Percentiles rank a stretch among this genome's conserved stretches.
Evolutionary conservation across 2,888 invertebrate genomes (phyloP).

Genomic region (Pollenia griseotomentosa): DNA sequence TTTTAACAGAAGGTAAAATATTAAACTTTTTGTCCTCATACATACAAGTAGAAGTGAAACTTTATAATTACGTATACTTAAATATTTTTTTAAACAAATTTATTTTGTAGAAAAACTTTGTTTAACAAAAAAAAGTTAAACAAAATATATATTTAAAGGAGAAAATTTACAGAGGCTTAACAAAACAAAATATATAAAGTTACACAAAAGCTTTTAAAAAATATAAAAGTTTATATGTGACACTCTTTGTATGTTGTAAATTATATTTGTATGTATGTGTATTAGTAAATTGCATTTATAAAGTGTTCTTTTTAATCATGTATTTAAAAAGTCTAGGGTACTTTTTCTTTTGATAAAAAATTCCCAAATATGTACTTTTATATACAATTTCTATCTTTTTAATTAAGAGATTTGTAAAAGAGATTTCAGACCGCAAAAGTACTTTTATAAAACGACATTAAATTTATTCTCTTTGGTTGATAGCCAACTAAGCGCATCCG

Average conservation of each 20-base stretch:
- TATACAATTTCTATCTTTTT: no score
- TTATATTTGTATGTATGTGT: neutral
- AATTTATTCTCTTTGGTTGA: no score
- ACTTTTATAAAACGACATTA: no score
- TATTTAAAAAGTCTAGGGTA: no score
- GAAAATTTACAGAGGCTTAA: slow-evolving; percentile 18
- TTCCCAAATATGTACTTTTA: no score
- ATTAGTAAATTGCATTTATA: no score
- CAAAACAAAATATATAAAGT: neutral
- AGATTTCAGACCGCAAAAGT: no score
- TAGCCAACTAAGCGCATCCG: no score
- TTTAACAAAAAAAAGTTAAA: neutral
- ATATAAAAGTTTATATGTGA: slow-evolving; percentile 7
- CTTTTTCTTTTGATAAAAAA: no score
- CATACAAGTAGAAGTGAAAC: slow-evolving; percentile 11
- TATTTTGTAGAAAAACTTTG: neutral
- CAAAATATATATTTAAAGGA: slow-evolving; percentile 6
- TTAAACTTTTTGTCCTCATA: neutral
- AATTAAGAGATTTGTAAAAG: no score
- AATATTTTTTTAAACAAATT: slow-evolving; percentile 5
- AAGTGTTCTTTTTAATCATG: no score
- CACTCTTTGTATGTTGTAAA: neutral
- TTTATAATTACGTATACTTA: slow-evolving; percentile 28
- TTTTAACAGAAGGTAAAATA: neutral
- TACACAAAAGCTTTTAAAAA: slow-evolving; percentile 26